These are phyloP conservation scores for Salvelinus namaycush DNA, from an alignment of 2,113 vertebrate genomes.

Conservation along the genomic window DNA sequence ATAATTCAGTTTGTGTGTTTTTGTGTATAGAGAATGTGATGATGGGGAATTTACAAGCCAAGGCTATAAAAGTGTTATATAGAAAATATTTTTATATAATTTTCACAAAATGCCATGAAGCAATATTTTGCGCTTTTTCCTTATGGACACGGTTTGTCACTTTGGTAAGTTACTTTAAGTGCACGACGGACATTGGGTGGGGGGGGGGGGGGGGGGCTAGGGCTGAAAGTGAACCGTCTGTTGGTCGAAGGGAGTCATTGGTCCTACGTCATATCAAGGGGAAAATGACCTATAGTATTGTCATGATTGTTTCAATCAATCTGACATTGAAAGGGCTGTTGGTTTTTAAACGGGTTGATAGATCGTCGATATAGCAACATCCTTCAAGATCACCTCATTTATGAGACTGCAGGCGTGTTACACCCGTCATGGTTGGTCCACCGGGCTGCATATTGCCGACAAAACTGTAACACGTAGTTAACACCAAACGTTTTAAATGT, in stretches of 20 bases:
- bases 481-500: neutral
- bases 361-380: neutral
- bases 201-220: neutral
- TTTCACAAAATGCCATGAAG: slow-evolving; percentile 77
- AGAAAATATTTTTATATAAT: slow-evolving; percentile 85
- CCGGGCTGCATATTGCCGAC: neutral
- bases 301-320: neutral
- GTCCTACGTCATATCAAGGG: neutral
- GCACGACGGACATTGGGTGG: slow-evolving; percentile 6
- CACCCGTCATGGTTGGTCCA: neutral
- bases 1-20: slow-evolving; percentile 63
- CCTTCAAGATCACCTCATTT: neutral
- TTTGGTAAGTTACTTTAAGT: slow-evolving; percentile 57
- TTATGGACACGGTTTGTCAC: slow-evolving; percentile 70
- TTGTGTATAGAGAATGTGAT: slow-evolving; percentile 70
- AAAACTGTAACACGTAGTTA: neutral
- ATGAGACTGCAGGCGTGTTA: neutral
- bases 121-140: slow-evolving; percentile 77
- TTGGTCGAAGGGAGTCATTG: neutral
- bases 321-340: neutral
- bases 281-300: neutral
- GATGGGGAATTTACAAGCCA: slow-evolving; percentile 78
- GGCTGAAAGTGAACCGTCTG: neutral
- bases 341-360: slow-evolving; percentile 11
- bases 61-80: slow-evolving; percentile 74